Evolutionary conservation across 2,888 invertebrate species (phyloP), one percentile per base, ranked within the genome.

Genomic region (Invenusta paracnida): DNA sequence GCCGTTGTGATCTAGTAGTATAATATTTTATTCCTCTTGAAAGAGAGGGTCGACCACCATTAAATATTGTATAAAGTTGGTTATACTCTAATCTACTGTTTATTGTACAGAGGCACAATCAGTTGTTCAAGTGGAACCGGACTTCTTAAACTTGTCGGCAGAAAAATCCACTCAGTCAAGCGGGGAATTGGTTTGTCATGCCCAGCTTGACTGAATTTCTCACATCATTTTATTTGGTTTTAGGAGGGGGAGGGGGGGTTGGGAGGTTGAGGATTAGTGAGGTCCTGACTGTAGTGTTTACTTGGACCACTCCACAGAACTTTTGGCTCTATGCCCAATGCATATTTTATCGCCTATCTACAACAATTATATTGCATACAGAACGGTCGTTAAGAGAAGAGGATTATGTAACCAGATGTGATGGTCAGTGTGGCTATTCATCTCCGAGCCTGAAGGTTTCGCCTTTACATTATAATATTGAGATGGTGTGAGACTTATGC

Each of bases 131-230:
- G 73, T 73, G 73, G 73, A 73, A 23, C 27, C 17, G 73, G 73
- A 11, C 48, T 17, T 17, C 48, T 17, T 48, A 48, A 48, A 17
- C 48, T 48, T 17, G 17, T 11, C 5, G 73, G 23, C 23, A 23
- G 27, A 23, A 5, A 23, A 5, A 73, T 13, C 11, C 27, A 5
- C 23, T 73, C 73, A 73, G 2, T 73, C 11, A 73, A 73, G 73
- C 73, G 73, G 27, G 2, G 73, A 73, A 73, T 73, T 73, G 27
- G 17, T 73, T 73, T 73, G 73, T 73, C 73, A 73, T 73, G 73
- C 48, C 48, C 48, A 48, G 48, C n/a, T n/a, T n/a, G n/a, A 17
- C 48, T 5, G 11, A 48, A 17, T 48, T 48, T 5, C 11, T 48
- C 48, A 48, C 17, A 48, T 11, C 48, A 48, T 48, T 48, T 48